A percentile compares a stretch with the other conserved stretches of the same genome.
These are phyloP conservation scores for Dolichoris vasculosae DNA, from an alignment of 1,140 invertebrate species.

Conservation along the genomic window DNA sequence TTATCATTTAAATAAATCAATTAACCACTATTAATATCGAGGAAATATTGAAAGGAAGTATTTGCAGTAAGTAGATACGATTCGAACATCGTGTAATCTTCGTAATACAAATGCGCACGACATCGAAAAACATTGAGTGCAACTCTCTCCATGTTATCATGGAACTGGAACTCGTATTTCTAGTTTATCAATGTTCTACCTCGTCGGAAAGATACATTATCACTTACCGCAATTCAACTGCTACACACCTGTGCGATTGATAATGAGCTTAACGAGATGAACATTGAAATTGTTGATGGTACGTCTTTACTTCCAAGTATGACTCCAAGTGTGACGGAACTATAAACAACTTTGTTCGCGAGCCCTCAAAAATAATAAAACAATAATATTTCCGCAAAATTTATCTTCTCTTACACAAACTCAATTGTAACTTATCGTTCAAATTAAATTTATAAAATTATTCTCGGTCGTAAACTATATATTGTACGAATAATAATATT, in stretches of 20 bases:
- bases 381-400: no score
- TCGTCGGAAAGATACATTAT: slow-evolving; percentile 9
- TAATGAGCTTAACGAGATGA: slow-evolving; percentile 14
- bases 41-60: slow-evolving; percentile 1
- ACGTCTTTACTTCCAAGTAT: background rate
- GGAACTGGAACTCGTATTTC: slow-evolving; percentile 42
- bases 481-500: no score
- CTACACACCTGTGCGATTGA: background rate
- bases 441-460: no score
- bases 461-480: no score
- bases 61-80: background rate
- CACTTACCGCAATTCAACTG: background rate
- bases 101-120: background rate
- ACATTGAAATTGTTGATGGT: background rate
- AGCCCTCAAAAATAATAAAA: no score
- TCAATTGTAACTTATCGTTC: no score
- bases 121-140: background rate
- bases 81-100: slow-evolving; percentile 39
- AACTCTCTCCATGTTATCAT: background rate
- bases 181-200: slow-evolving; percentile 33
- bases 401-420: no score
- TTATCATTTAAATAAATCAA: slow-evolving; percentile 16
- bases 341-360: no score
- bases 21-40: background rate
- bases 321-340: background rate